Conservation (phyloP, 2,888 invertebrate species). For the Scaptomyza caliginosa region DNA sequence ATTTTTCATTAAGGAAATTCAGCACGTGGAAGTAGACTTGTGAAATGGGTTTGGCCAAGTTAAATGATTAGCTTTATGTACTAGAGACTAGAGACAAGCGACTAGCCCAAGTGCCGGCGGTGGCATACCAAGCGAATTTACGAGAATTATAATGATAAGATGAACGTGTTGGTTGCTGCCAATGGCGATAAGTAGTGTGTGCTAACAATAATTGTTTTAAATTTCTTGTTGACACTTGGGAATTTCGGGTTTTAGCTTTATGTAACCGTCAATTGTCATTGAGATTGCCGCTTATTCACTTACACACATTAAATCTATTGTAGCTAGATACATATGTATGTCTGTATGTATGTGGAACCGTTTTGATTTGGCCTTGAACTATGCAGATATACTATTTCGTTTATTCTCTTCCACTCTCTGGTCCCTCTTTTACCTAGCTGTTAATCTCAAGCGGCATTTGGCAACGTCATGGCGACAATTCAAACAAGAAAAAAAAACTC, state of each 20-base stretch:
- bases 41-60: constrained; percentile 36
- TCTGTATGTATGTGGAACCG: background rate
- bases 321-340: no score
- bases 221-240: background rate
- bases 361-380: constrained; percentile 44
- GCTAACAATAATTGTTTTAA: background rate
- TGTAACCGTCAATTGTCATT: constrained; percentile 51
- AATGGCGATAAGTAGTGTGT: constrained; percentile 21
- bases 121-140: constrained; percentile 25
- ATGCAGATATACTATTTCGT: background rate
- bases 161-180: constrained; percentile 18
- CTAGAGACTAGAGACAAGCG: background rate
- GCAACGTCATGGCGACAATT: constrained; percentile 65
- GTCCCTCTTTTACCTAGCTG: background rate
- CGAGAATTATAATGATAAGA: constrained; percentile 33
- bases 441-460: constrained; percentile 16
- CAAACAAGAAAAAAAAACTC: constrained; percentile 33
- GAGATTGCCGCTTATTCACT: constrained; percentile 3
- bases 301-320: constrained; percentile 1
- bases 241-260: constrained; percentile 22
- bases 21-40: constrained; percentile 24
- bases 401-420: background rate
- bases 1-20: constrained; percentile 38
- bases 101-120: constrained; percentile 34
- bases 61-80: constrained; percentile 25